Evolutionary conservation across 2,113 vertebrate species (phyloP), one percentile per base, ranked within the genome.

Genomic region (Felis catus): DNA sequence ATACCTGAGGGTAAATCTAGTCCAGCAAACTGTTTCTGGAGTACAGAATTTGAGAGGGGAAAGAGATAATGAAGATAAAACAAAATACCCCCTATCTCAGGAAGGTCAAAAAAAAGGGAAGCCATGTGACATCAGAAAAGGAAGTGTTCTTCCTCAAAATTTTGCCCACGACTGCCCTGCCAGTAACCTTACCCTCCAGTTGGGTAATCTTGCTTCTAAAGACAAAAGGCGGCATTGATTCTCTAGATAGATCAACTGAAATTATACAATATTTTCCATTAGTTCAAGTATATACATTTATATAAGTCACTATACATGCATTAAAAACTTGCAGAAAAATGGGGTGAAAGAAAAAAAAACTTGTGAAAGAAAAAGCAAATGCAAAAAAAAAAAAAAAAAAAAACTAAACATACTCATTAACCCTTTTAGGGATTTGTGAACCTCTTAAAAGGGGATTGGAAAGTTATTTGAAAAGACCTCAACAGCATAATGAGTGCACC

Each of bases 361-460:
- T 45, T 58, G 33, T 65, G 14, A 78, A 93, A 94, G 9, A 48
- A 71, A 94, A 84, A 90, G 5, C 6, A 78, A 81, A 96, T 55
- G 15, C 85, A 58, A 70, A 96, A 36, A 70, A 96, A 92, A 96
- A 58, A 70, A 96, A 36, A 70, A 96, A 92, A 96, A 92, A 92
- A 78, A 25, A 31, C 5, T 68, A 82, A 91, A 51, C 3, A 51
- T 45, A 71, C 1, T 94, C 29, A 74, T 48, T 80, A 88, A 79
- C 7, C 3, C 10, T 92, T 78, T 48, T 80, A 76, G 65, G 18
- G 61, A 85, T 78, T 80, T 92, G 19, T 58, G 45, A 65, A 86
- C 87, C 63, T 21, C 88, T 65, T 90, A 65, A 78, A 81, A n/a
- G 61, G 29, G 8, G 29, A 66, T 33, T 85, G 66, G 39, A 84